A percentile compares a stretch with the other conserved stretches of the same genome.
Evolutionary conservation across 2,888 invertebrate species (phyloP).

Genomic region (Selenia dentaria): DNA sequence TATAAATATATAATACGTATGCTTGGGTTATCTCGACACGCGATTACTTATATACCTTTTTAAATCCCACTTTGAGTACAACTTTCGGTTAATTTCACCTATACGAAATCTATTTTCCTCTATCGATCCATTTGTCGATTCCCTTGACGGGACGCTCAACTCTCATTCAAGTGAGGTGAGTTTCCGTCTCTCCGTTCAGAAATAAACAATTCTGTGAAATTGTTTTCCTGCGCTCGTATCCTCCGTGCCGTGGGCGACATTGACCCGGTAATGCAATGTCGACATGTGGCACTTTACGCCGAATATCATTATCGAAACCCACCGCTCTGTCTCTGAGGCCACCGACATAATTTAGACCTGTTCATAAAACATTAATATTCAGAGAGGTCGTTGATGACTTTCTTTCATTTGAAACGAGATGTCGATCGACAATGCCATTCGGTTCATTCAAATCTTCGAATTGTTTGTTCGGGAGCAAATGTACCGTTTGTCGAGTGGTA

Average conservation of each 20-base stretch:
- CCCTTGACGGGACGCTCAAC: slow-evolving; percentile 38
- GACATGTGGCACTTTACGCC: slow-evolving; percentile 45
- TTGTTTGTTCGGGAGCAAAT: slow-evolving; percentile 9
- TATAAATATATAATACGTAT: slow-evolving; percentile 12
- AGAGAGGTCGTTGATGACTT: slow-evolving; percentile 40
- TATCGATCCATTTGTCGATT: slow-evolving; percentile 18
- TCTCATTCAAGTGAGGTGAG: slow-evolving; percentile 41
- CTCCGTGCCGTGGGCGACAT: slow-evolving; percentile 54
- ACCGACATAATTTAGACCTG: slow-evolving; percentile 31
- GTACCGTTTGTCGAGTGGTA: slow-evolving; percentile 13
- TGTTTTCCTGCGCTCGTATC: slow-evolving; percentile 56
- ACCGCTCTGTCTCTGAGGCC: slow-evolving; percentile 52
- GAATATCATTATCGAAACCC: slow-evolving; percentile 44
- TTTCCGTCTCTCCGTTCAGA: slow-evolving; percentile 44
- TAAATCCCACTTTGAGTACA: too few species aligned
- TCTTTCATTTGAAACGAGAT: slow-evolving; percentile 25
- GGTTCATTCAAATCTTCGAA: slow-evolving; percentile 16
- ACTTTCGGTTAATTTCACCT: too few species aligned
- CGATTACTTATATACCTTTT: slow-evolving; percentile 27
- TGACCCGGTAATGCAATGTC: slow-evolving; percentile 71
- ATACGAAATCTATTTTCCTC: slow-evolving; percentile 5
- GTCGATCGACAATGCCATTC: slow-evolving; percentile 6
- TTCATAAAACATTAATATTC: slow-evolving; percentile 44
- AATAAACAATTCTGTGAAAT: slow-evolving; percentile 57
- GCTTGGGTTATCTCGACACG: slow-evolving; percentile 24